Evolutionary conservation across 2,113 vertebrate species (phyloP), one percentile per base, ranked within the genome.

Genomic region (Gymnogyps californianus): DNA sequence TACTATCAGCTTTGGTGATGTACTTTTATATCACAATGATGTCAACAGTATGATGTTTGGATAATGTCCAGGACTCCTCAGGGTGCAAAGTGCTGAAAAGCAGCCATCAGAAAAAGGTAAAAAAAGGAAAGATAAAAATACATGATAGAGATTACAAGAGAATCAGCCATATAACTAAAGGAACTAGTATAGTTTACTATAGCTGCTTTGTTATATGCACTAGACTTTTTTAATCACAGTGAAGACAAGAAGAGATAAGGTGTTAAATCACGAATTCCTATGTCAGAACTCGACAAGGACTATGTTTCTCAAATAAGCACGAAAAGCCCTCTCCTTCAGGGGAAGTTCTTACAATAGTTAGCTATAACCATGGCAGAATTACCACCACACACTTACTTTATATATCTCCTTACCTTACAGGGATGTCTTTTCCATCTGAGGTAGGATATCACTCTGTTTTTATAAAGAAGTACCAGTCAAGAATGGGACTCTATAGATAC

Each of bases 301-400:
- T 10, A 32, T 32, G 18, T 61, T 81, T 84, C 54, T 78, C 22
- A 77, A 25, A 16, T 38, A 36, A 17, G 2, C 10, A 47, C 11
- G 25, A 24, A 83, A 64, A 0, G 6, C 0, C 6, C 5, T 49
- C 3, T 82, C 16, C 8, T 77, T 77, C 40, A 61, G 8, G 3
- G 18, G 2, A 90, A 51, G 2, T 32, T 31, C 67, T 85, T 85
- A 75, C 1, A 59, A 29, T 10, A 55, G 6, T 58, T 55, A 72
- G 10, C 7, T 72, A 26, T 31, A 90, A 28, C 22, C 21, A 62
- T n/a, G 16, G 10, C 7, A 57, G 29, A n/a, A 57, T 55, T 84
- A 17, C 12, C 11, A 64, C 20, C 11, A 42, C 13, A 34, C 13
- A 26, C 5, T 12, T 51, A 25, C 2, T 65, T 90, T 57, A 7